These are phyloP conservation scores for Hyposmocoma kahamanoa DNA, from an alignment of 1,140 invertebrate species.

Conservation along the genomic window DNA sequence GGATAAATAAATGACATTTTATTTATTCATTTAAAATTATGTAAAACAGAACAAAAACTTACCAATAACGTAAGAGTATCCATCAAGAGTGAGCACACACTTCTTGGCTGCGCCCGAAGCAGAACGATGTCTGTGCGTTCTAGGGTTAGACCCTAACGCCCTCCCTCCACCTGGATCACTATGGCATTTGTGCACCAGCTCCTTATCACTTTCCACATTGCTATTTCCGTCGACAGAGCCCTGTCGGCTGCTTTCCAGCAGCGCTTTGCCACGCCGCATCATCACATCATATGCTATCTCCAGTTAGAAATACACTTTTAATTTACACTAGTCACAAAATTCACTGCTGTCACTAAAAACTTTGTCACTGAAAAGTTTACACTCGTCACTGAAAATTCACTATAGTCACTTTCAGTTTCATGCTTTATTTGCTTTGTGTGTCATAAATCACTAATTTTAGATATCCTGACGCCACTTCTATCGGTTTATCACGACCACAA, in stretches of 20 bases:
- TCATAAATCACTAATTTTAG: no score
- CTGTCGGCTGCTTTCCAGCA: slow-evolving; percentile 63
- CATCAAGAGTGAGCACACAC: slow-evolving; percentile 85
- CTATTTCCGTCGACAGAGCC: slow-evolving; percentile 69
- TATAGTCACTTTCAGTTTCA: no score
- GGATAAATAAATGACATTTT: not conserved
- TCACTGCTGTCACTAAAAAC: no score
- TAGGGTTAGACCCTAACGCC: slow-evolving; percentile 45
- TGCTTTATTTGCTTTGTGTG: no score
- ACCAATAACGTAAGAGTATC: slow-evolving; percentile 89
- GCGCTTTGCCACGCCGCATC: slow-evolving; percentile 60
- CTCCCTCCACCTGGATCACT: slow-evolving; percentile 73
- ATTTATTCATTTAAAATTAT: not conserved
- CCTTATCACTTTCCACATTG: slow-evolving; percentile 69
- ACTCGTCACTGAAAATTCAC: slow-evolving; percentile 12
- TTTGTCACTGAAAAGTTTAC: no score
- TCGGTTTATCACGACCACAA: not conserved
- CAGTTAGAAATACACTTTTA: slow-evolving; percentile 4
- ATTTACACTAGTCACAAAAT: not conserved
- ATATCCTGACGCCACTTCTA: no score
- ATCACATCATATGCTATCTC: slow-evolving; percentile 63
- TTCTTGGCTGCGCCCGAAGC: slow-evolving; percentile 76
- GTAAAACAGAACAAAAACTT: slow-evolving; percentile 49
- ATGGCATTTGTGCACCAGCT: slow-evolving; percentile 78
- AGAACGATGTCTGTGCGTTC: slow-evolving; percentile 53